Evolutionary conservation across 2,797 vertebrate species (phyloP).

Genomic region (Acanthornis magna): DNA sequence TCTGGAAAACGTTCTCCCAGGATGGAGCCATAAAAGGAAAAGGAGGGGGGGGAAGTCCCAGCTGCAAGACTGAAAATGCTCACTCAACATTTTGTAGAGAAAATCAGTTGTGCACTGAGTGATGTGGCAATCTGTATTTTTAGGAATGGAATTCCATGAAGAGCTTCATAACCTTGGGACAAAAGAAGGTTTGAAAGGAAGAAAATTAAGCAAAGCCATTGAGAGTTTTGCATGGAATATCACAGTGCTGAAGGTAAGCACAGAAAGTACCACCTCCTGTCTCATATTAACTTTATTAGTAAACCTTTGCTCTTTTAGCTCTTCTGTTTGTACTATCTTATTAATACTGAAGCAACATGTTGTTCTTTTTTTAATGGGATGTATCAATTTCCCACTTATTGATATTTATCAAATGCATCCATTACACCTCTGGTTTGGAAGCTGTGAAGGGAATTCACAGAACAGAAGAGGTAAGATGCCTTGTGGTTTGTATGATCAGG

Average conservation of each 20-base stretch:
- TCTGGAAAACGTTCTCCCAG: background rate
- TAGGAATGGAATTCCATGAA: conserved; percentile 95
- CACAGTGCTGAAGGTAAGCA: conserved; percentile 91
- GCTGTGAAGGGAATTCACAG: background rate
- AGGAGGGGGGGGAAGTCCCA: background rate
- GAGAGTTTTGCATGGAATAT: conserved; percentile 98
- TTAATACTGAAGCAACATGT: background rate
- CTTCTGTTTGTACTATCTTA: background rate
- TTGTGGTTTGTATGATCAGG: background rate
- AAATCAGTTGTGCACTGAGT: background rate
- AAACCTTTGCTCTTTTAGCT: background rate
- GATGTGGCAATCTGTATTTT: background rate
- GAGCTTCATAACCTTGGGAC: conserved; percentile 89
- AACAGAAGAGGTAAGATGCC: background rate
- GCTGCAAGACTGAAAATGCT: background rate
- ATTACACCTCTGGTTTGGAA: background rate
- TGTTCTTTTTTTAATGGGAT: background rate
- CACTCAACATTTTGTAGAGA: background rate
- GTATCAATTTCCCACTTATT: background rate
- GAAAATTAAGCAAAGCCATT: conserved; percentile 80
- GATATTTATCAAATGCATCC: background rate
- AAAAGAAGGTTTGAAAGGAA: conserved; percentile 90
- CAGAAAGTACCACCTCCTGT: background rate
- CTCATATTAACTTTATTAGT: background rate
- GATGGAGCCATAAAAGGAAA: background rate